Conservation (phyloP, 2,888 invertebrate genomes). For the Dryadula phaetusa region DNA sequence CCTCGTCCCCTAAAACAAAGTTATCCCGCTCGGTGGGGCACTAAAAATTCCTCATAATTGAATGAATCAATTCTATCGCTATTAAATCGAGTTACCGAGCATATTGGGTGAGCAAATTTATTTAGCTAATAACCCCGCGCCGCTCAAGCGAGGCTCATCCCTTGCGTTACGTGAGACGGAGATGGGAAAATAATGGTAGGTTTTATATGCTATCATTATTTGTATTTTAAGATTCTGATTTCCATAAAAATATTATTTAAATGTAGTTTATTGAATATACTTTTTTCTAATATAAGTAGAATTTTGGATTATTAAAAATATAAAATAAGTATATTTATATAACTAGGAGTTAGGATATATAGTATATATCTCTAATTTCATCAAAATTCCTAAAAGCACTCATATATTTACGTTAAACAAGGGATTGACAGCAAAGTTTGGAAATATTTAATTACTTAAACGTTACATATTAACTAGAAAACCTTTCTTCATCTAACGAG, state of each 20-base stretch:
- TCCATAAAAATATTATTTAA: too few relatives aligned
- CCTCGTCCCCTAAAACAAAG: conserved; percentile 79
- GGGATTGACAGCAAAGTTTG: neutral
- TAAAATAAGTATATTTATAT: too few relatives aligned
- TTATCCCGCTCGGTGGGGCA: conserved; percentile 77
- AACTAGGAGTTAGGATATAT: too few relatives aligned
- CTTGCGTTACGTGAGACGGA: conserved; percentile 55
- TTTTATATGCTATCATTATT: conserved; percentile 25
- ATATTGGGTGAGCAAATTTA: conserved; percentile 84
- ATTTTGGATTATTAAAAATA: too few relatives aligned
- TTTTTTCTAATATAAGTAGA: too few relatives aligned
- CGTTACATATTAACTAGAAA: conserved; percentile 33
- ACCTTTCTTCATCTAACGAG: conserved; percentile 36
- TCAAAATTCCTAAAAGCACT: neutral
- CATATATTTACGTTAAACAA: neutral
- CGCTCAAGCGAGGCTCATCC: conserved; percentile 64
- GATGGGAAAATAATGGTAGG: conserved; percentile 40
- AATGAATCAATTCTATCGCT: conserved; percentile 84
- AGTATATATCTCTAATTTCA: too few relatives aligned
- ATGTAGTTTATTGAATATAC: too few relatives aligned
- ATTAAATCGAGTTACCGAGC: conserved; percentile 84
- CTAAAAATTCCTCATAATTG: conserved; percentile 84
- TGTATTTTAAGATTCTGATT: conserved; percentile 10
- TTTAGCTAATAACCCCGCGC: conserved; percentile 79
- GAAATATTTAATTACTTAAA: conserved; percentile 27